Evolutionary conservation across 2,888 invertebrate species (phyloP), one percentile per base, ranked within the genome.

Genomic region (Opisthograptis luteolata): DNA sequence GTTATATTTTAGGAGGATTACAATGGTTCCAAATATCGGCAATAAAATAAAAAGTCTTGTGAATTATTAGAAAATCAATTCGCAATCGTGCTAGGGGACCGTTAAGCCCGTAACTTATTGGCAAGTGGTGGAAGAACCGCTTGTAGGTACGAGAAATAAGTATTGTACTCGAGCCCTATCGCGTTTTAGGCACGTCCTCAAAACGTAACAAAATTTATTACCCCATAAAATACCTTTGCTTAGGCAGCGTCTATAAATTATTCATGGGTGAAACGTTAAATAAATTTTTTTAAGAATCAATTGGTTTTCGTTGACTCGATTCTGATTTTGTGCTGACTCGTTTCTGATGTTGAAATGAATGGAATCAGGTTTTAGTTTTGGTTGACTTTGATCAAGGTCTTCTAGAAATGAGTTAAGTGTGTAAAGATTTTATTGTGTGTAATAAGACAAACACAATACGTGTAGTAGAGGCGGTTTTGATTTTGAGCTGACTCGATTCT

Each of bases 271-370:
- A 57, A 13, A 37, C 36, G 42, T 58, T 57, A 57, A 61, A 61
- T 61, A 58, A 47, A 60, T 61, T 58, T 55, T n/a, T 9, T 30
- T 22, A 46, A 53, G 50, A 61, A 61, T 59, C 61, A 61, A 61
- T 59, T 49, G 48, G 49, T n/a, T 44, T 39, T 43, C 27, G 24
- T 31, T 15, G 32, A 20, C 15, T 15, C 10, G 27, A 20, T 20
- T 49, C 15, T 42, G 20, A 22, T 15, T 32, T 17, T 6, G 12
- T 12, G 17, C 17, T 12, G 15, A 28, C 19, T 40, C 2, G 19
- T 6, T 13, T 15, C 7, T 42, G 9, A 25, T 9, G 17, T n/a
- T n/a, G n/a, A n/a, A n/a, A n/a, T n/a, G n/a, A n/a, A n/a, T n/a
- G n/a, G n/a, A n/a, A n/a, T n/a, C n/a, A n/a, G n/a, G n/a, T n/a